Evolutionary conservation across 2,888 invertebrate genomes (phyloP).

Genomic region (Tortricodes alternella): DNA sequence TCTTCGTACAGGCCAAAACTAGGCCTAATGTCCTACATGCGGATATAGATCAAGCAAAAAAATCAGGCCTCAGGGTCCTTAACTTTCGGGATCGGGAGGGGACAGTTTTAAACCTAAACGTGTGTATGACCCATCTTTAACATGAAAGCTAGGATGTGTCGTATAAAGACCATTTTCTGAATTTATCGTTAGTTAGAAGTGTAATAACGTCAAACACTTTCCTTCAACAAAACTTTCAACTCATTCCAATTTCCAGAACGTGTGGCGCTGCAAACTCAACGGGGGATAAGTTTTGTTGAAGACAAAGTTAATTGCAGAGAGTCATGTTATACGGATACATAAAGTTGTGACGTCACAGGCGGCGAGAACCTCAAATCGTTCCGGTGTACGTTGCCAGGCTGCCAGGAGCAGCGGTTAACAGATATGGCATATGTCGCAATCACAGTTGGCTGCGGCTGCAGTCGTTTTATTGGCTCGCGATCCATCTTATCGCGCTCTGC

Average conservation of each 20-base stretch:
- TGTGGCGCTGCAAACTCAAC: conserved; percentile 8
- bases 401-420: conserved; percentile 37
- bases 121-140: neutral
- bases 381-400: conserved; percentile 5
- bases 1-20: too few relatives aligned
- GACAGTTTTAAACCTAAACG: too few relatives aligned
- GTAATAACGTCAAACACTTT: neutral
- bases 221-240: neutral
- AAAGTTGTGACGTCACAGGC: conserved; percentile 4
- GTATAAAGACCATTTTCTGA: too few relatives aligned
- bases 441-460: conserved; percentile 40
- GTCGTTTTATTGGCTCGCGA: conserved; percentile 45
- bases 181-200: neutral
- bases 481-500: conserved; percentile 42
- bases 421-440: conserved; percentile 39
- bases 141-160: conserved; percentile 2
- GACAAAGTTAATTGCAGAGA: conserved; percentile 23
- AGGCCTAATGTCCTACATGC: too few relatives aligned
- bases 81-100: too few relatives aligned
- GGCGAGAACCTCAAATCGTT: conserved; percentile 6
- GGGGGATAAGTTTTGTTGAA: conserved; percentile 2
- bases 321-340: neutral
- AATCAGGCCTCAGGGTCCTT: too few relatives aligned
- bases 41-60: too few relatives aligned
- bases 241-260: conserved; percentile 6